Percentiles rank a stretch among this genome's conserved stretches.
phyloP scores from a whole-genome alignment of 35 echinoderm and acorn worm species.

The Stichopus chloronotus region DNA sequence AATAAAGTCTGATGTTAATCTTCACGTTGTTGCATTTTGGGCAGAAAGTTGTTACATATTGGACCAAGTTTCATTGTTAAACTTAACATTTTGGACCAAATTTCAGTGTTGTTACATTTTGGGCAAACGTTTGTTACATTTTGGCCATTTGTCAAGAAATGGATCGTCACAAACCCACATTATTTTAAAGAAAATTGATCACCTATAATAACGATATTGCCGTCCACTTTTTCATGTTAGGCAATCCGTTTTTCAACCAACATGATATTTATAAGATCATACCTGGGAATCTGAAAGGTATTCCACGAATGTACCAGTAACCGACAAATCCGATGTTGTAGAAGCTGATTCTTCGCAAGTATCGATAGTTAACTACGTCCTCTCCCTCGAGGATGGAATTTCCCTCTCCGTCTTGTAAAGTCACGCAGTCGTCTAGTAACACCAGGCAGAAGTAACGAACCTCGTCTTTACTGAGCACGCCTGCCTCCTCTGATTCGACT shows the following conservation, averaged over 20 bases:
- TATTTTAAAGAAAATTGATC: no score
- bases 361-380: neutral
- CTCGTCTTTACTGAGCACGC: neutral
- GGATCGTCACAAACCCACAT: no score
- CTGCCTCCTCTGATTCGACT: neutral
- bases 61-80: no score
- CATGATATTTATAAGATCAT: neutral
- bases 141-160: no score
- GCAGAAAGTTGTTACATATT: no score
- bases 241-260: neutral
- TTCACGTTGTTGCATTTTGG: no score
- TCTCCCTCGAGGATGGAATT: neutral
- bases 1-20: no score
- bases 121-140: no score
- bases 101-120: no score
- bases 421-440: neutral
- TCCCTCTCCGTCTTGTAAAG: neutral
- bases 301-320: neutral
- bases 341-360: neutral
- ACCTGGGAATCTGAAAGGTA: constrained; percentile 41
- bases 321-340: neutral
- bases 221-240: no score
- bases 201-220: no score
- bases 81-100: no score
- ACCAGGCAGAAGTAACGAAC: constrained; percentile 2